Percentiles rank a stretch among this genome's conserved stretches.
phyloP scores from a whole-genome alignment of 1,140 invertebrate species.

The Zaprionus davidi region DNA sequence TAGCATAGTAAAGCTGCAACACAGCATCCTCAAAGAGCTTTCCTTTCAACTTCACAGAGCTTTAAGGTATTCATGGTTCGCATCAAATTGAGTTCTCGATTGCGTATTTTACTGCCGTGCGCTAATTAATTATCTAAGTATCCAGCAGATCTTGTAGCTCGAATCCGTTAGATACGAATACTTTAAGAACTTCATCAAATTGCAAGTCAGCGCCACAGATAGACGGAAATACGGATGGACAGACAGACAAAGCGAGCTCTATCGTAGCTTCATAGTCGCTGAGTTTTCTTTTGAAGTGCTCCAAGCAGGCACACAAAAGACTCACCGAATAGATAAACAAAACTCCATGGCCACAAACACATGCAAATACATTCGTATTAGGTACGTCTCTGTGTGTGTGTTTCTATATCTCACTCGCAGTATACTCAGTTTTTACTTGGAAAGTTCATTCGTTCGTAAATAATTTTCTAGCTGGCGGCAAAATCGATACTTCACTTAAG shows the following conservation, averaged over 20 bases:
- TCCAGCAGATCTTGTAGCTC: neutral
- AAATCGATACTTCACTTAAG: slow-evolving; percentile 79
- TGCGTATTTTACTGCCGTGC: neutral
- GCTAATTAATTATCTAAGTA: slow-evolving; percentile 1
- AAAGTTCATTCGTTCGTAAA: slow-evolving; percentile 80
- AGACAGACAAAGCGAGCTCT: slow-evolving; percentile 22
- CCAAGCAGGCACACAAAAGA: slow-evolving; percentile 49
- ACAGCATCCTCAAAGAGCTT: no score
- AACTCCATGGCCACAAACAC: slow-evolving; percentile 58
- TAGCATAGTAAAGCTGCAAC: neutral
- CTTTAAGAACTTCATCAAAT: neutral
- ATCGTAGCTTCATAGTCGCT: slow-evolving; percentile 38
- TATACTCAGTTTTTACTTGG: slow-evolving; percentile 38
- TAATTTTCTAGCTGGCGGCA: slow-evolving; percentile 72
- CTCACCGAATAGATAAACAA: slow-evolving; percentile 67
- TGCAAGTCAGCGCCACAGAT: no score
- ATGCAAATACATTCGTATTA: slow-evolving; percentile 49
- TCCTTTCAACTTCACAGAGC: neutral
- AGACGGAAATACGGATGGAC: neutral
- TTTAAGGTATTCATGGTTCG: neutral
- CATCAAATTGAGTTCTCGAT: neutral
- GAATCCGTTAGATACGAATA: neutral
- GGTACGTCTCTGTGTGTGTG: slow-evolving; percentile 6
- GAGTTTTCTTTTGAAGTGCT: slow-evolving; percentile 58
- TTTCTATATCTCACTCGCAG: slow-evolving; percentile 12